Evolutionary conservation across 2,797 vertebrate species (phyloP).

Genomic region (Anas capensis): DNA sequence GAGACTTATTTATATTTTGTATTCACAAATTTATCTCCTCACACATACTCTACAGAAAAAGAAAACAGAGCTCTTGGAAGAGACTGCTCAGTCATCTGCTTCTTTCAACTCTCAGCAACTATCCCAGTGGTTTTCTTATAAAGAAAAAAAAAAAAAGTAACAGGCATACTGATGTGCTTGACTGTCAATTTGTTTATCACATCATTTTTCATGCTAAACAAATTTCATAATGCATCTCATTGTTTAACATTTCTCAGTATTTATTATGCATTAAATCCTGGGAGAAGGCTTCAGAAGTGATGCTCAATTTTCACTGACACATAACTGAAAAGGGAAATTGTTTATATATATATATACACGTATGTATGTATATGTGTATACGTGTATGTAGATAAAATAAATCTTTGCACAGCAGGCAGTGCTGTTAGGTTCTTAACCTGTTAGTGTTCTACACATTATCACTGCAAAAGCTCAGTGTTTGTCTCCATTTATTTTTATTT

Average conservation of each 20-base stretch:
- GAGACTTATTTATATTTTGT: neutral
- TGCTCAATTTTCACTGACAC: neutral
- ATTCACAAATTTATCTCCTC: neutral
- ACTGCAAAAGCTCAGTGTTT: neutral
- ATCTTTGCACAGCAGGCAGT: neutral
- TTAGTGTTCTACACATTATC: neutral
- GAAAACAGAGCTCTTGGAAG: neutral
- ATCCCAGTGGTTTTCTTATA: neutral
- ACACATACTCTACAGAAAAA: neutral
- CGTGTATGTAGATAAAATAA: neutral
- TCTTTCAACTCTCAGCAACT: neutral
- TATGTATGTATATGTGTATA: neutral
- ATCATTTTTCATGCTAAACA: neutral
- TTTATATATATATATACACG: neutral
- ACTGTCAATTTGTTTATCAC: neutral
- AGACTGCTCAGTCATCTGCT: neutral
- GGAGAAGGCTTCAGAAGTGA: slow-evolving; percentile 9
- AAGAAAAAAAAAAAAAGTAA: neutral
- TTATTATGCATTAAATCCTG: neutral
- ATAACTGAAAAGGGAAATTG: neutral
- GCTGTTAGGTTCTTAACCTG: neutral
- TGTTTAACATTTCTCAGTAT: neutral
- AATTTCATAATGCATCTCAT: neutral
- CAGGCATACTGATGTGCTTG: neutral
- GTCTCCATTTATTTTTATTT: neutral